Evolutionary conservation across 2,888 invertebrate genomes (phyloP).

Genomic region (Acanthococcus lagerstroemiae): DNA sequence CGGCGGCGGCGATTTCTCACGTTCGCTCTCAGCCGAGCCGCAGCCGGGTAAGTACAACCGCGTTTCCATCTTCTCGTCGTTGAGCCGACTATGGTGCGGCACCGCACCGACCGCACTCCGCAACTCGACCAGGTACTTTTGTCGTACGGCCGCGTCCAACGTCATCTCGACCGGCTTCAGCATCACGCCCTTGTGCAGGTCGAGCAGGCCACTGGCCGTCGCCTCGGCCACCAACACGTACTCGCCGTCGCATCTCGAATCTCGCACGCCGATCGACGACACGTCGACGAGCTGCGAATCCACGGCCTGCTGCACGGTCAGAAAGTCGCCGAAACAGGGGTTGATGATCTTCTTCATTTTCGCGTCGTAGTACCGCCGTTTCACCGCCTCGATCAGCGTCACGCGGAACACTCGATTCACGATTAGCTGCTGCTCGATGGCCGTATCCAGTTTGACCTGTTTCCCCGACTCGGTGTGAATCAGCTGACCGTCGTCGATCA

Average conservation of each 20-base stretch:
- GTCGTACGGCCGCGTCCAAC: conserved; percentile 67
- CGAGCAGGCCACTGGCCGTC: conserved; percentile 56
- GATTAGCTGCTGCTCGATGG: conserved; percentile 58
- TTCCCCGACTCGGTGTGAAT: conserved; percentile 11
- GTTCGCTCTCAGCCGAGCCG: neutral
- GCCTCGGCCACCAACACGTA: conserved; percentile 47
- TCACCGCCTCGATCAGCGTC: conserved; percentile 61
- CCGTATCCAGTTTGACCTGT: conserved; percentile 45
- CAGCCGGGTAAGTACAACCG: neutral
- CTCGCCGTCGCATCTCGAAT: conserved; percentile 51
- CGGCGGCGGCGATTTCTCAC: neutral
- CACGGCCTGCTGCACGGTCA: conserved; percentile 66
- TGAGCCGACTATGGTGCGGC: conserved; percentile 63
- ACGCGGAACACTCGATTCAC: conserved; percentile 60
- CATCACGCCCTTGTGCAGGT: conserved; percentile 58
- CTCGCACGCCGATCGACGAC: conserved; percentile 59
- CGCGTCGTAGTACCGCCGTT: conserved; percentile 65
- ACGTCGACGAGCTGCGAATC: conserved; percentile 61
- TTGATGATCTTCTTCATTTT: conserved; percentile 63
- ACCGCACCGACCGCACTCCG: conserved; percentile 40
- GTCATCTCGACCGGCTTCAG: conserved; percentile 56
- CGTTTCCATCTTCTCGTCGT: conserved; percentile 60
- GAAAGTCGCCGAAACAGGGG: conserved; percentile 61
- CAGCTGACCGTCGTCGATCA: conserved; percentile 50
- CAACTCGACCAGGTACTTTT: conserved; percentile 55